phyloP scores from a whole-genome alignment of 2,113 vertebrate species.

The Ochotona princeps region DNA sequence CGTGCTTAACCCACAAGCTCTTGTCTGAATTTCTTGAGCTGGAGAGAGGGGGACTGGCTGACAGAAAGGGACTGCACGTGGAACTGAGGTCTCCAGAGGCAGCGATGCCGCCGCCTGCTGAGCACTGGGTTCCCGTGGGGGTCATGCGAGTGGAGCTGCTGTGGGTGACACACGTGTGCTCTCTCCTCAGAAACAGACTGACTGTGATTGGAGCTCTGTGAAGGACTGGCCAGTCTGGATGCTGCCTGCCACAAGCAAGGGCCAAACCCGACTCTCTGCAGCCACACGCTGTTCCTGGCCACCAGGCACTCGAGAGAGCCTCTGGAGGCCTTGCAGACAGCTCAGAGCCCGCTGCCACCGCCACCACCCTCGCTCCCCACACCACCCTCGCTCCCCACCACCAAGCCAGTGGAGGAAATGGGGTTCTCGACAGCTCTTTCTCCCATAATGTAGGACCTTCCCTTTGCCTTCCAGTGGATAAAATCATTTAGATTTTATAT shows the following conservation, averaged over 20 bases:
- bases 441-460: constrained; percentile 74
- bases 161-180: constrained; percentile 70
- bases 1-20: fast-evolving
- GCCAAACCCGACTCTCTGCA: constrained; percentile 68
- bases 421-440: constrained; percentile 7
- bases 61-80: background rate
- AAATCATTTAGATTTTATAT: constrained; percentile 83
- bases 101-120: background rate
- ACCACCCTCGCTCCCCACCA: background rate
- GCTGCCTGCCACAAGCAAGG: constrained; percentile 69
- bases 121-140: background rate
- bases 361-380: constrained; percentile 9
- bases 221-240: constrained; percentile 80
- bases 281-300: constrained; percentile 68
- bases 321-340: constrained; percentile 12
- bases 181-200: constrained; percentile 87
- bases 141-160: background rate
- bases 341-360: constrained; percentile 33
- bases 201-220: constrained; percentile 65
- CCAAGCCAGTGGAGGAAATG: constrained; percentile 10
- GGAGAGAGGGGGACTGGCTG: background rate
- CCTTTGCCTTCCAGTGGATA: constrained; percentile 84
- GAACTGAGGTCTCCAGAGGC: background rate
- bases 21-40: background rate
- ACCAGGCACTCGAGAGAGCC: background rate